Evolutionary conservation across 2,113 vertebrate genomes (phyloP), one percentile per base, ranked within the genome.

Genomic region (Rhinopomastus cyanomelas): DNA sequence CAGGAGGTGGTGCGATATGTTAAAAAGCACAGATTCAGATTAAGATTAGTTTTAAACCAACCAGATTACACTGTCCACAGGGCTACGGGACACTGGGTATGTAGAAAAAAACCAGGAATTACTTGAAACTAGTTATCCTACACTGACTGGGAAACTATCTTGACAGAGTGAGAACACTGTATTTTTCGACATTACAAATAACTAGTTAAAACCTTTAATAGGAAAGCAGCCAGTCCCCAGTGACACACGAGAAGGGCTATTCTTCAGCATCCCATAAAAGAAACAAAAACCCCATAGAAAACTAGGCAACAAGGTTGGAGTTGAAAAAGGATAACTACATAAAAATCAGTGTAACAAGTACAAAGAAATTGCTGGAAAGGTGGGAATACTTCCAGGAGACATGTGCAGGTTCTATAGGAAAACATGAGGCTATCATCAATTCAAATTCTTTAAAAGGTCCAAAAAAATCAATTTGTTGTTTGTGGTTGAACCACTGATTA

Each of bases 121-220:
- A 81, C 44, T 49, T 75, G 57, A 78, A 86, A 68, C 37, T 53
- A 69, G 55, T 34, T 32, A 10, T n/a, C 8, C 56, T 48, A 52
- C 48, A 48, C 18, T 72, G 68, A 34, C 44, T n/a, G 53, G 80
- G 71, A 81, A 96, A 81, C 48, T 79, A 51, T 61, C 59, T 79
- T 90, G 92, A 92, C 69, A 93, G 72, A 81, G 79, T 90, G 62
- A 92, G 90, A 93, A 88, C 44, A 36, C 72, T 68, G 61, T 80
- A 65, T 68, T 64, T 94, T 89, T 83, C 88, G 69, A 71, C 25
- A 60, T 75, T 57, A 75, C 39, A 93, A 93, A 75, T 83, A 88
- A 88, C 53, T 30, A 79, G 61, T 65, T 48, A 48, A 91, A 94
- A 53, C 26, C 46, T 75, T 55, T 73, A 94, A 75, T 22, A 56